phyloP scores from a whole-genome alignment of 2,888 invertebrate species.

The Scaptomyza caliginosa region DNA sequence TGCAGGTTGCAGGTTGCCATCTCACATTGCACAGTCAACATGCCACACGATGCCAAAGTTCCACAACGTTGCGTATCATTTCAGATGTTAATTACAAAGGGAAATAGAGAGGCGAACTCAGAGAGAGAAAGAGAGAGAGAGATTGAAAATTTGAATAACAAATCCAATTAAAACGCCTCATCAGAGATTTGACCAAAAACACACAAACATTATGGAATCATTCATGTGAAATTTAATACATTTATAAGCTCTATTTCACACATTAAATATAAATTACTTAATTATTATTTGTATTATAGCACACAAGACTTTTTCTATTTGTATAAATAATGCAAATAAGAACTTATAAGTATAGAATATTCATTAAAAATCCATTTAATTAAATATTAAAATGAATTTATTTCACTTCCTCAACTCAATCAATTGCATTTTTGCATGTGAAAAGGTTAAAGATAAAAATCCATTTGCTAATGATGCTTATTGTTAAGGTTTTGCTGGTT shows the following conservation, averaged over 20 bases:
- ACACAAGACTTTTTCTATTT: background rate
- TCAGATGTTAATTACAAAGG: background rate
- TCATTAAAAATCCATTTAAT: background rate
- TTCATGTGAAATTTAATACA: constrained; percentile 16
- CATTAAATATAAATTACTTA: background rate
- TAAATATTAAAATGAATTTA: no score
- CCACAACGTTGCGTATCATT: background rate
- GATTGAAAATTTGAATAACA: background rate
- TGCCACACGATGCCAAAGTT: background rate
- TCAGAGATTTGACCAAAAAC: background rate
- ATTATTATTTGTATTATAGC: background rate
- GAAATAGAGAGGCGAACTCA: no score
- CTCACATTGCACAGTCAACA: background rate
- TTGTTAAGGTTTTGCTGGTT: background rate
- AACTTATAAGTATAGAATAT: no score
- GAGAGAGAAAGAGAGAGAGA: no score
- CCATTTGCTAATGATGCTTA: background rate
- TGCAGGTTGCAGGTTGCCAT: constrained; percentile 1
- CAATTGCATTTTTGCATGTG: background rate
- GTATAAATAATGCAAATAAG: background rate
- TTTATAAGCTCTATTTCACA: constrained; percentile 1
- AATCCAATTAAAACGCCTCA: constrained; percentile 11
- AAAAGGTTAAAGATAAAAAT: background rate
- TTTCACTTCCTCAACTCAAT: background rate
- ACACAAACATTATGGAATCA: background rate